These are phyloP conservation scores for Auanema freiburgensis DNA, from an alignment of 2,888 invertebrate genomes.

Conservation along the genomic window DNA sequence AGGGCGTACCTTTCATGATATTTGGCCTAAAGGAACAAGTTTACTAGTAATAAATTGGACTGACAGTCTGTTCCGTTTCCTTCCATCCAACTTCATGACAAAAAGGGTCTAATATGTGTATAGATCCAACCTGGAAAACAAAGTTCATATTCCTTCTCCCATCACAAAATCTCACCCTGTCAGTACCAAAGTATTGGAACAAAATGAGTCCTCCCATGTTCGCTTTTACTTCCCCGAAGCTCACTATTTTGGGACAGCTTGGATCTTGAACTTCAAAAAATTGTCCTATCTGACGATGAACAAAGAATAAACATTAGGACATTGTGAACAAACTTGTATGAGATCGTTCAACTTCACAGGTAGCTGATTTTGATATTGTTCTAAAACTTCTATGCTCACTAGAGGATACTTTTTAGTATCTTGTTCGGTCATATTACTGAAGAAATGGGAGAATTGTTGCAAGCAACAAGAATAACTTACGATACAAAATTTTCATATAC, in stretches of 20 bases:
- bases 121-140: conserved; percentile 1
- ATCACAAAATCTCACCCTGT: conserved; percentile 2
- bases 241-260: background rate
- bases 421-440: too few species aligned
- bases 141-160: background rate
- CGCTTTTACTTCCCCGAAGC: conserved; percentile 6
- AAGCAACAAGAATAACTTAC: too few species aligned
- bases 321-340: too few species aligned
- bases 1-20: background rate
- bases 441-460: too few species aligned
- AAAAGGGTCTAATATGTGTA: background rate
- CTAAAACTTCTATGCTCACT: too few species aligned
- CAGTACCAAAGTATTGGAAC: background rate
- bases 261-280: conserved; percentile 13
- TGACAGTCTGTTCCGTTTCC: background rate
- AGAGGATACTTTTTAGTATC: too few species aligned
- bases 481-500: background rate
- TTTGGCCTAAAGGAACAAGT: too few species aligned
- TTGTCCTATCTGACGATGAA: conserved; percentile 6
- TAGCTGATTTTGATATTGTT: too few species aligned
- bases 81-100: conserved; percentile 6
- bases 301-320: too few species aligned
- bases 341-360: too few species aligned
- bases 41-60: too few species aligned
- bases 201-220: conserved; percentile 9